Evolutionary conservation across 2,113 vertebrate species (phyloP).

Genomic region (Xiphorhynchus elegans): DNA sequence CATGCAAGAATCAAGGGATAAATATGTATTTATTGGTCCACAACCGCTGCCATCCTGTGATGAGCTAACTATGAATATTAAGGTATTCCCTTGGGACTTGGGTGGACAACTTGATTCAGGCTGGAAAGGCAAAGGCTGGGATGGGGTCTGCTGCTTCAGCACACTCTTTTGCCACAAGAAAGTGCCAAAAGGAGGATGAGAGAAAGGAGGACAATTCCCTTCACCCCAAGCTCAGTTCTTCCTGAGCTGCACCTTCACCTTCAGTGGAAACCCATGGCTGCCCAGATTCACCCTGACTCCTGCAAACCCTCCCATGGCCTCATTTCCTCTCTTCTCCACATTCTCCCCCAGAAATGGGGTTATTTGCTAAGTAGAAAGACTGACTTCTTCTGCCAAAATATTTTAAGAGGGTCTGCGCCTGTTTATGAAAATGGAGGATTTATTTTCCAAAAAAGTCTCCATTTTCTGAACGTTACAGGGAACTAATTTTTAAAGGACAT

Average conservation of each 20-base stretch:
- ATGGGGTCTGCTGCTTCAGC: background rate
- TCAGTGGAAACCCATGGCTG: background rate
- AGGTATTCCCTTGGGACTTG: background rate
- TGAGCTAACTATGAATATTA: background rate
- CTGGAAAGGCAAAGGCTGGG: background rate
- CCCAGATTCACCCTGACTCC: constrained; percentile 18
- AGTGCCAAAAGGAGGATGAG: background rate
- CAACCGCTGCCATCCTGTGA: background rate
- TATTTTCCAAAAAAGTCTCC: background rate
- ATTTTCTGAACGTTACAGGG: background rate
- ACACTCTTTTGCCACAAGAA: background rate
- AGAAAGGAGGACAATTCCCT: background rate
- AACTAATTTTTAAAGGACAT: background rate
- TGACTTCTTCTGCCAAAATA: background rate
- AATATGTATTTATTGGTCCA: background rate
- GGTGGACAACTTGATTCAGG: background rate
- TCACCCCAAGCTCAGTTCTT: fast-evolving
- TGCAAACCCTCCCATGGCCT: constrained; percentile 14
- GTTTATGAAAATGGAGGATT: background rate
- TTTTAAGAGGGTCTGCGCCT: constrained; percentile 4
- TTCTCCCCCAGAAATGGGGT: constrained; percentile 18
- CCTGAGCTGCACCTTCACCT: background rate
- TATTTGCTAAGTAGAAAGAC: constrained; percentile 40
- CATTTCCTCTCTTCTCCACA: constrained; percentile 47
- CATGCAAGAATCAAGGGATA: background rate